A percentile compares a stretch with the other conserved stretches of the same genome.
phyloP scores from a whole-genome alignment of 2,113 vertebrate genomes.

The Choloepus hoffmanni region DNA sequence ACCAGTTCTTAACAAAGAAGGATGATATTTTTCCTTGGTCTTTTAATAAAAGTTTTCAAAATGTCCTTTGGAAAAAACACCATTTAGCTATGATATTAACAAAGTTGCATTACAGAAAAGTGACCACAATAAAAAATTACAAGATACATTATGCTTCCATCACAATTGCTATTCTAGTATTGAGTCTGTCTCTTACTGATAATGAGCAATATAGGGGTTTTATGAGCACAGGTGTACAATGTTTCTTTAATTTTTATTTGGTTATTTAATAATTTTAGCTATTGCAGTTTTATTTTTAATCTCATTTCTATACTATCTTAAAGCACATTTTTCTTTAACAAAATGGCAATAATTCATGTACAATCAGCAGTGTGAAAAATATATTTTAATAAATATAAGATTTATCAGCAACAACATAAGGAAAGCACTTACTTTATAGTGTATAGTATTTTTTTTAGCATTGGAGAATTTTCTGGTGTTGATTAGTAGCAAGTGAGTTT shows the following conservation, averaged over 20 bases:
- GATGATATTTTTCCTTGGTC: not conserved
- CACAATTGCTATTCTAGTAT: not conserved
- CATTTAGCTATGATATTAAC: not conserved
- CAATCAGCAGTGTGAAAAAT: not conserved
- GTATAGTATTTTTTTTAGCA: slow-evolving; percentile 5
- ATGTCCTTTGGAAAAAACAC: not conserved
- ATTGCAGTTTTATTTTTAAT: not conserved
- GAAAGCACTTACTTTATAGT: not conserved
- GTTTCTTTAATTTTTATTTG: not conserved
- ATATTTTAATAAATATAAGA: not conserved
- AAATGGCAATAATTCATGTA: not conserved
- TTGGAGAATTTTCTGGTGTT: not conserved
- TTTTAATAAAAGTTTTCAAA: slow-evolving; percentile 4
- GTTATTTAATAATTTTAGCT: not conserved
- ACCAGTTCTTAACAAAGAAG: not conserved
- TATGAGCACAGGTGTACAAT: not conserved
- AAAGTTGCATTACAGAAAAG: not conserved
- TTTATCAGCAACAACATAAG: not conserved
- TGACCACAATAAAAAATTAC: not conserved
- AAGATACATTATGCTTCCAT: not conserved
- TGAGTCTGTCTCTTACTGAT: not conserved
- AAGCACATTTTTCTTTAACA: not conserved
- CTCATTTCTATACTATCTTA: not conserved
- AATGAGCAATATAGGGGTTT: not conserved
- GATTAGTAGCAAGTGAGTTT: not conserved